A percentile compares a stretch with the other conserved stretches of the same genome.
phyloP scores from a whole-genome alignment of 2,113 vertebrate genomes.

The Rhea americana region DNA sequence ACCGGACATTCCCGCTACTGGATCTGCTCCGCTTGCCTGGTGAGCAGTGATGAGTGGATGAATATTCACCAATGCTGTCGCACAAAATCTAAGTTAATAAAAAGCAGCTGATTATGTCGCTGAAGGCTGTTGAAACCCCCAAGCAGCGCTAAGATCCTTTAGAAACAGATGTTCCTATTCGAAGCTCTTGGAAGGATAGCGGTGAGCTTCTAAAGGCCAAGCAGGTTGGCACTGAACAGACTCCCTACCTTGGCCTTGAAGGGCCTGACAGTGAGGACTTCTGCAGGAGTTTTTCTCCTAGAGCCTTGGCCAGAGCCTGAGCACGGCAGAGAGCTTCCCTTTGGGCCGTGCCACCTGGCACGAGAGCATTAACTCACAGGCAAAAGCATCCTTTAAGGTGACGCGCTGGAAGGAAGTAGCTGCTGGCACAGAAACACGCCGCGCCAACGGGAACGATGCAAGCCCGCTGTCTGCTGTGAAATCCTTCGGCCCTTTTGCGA shows the following conservation, averaged over 20 bases:
- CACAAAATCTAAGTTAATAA: conserved; percentile 58
- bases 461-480: conserved; percentile 61
- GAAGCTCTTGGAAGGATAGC: neutral
- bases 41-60: conserved; percentile 30
- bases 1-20: conserved; percentile 22
- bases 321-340: neutral
- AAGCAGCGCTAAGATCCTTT: conserved; percentile 19
- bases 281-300: neutral
- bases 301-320: neutral
- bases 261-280: neutral
- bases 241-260: neutral
- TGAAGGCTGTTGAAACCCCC: conserved; percentile 20
- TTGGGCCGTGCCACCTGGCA: conserved; percentile 3
- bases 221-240: neutral
- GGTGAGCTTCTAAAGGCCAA: fast-evolving
- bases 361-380: neutral
- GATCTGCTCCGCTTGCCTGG: conserved; percentile 44
- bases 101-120: conserved; percentile 54
- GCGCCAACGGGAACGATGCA: conserved; percentile 24
- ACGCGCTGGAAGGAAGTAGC: neutral
- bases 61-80: conserved; percentile 40
- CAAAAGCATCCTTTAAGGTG: neutral
- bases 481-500: conserved; percentile 59
- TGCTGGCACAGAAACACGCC: neutral
- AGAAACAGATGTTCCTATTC: conserved; percentile 60